A percentile compares a stretch with the other conserved stretches of the same genome.
phyloP scores from a whole-genome alignment of 2,888 invertebrate genomes.

The Eupithecia subumbrata region DNA sequence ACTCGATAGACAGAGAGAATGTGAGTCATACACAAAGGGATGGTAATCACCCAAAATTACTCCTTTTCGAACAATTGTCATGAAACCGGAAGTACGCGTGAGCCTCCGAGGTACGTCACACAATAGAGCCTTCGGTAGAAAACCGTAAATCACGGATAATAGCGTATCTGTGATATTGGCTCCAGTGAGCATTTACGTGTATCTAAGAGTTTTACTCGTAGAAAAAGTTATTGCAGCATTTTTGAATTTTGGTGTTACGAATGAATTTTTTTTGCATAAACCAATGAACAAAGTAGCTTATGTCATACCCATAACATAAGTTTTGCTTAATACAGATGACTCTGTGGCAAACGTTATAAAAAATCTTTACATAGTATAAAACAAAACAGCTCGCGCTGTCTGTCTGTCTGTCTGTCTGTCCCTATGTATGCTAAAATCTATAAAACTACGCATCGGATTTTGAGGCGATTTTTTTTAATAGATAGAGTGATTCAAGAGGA shows the following conservation, averaged over 20 bases:
- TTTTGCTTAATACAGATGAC: not conserved
- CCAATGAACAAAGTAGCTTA: not conserved
- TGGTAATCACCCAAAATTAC: slow-evolving; percentile 22
- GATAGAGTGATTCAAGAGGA: too few species aligned
- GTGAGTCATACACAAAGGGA: not conserved
- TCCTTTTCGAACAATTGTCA: slow-evolving; percentile 32
- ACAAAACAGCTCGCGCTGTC: too few species aligned
- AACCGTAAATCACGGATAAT: slow-evolving; percentile 53
- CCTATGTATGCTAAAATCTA: too few species aligned
- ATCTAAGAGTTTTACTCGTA: not conserved
- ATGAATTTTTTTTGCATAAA: not conserved
- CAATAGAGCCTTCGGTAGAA: slow-evolving; percentile 43
- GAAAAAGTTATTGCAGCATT: not conserved
- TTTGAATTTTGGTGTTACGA: not conserved
- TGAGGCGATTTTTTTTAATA: too few species aligned
- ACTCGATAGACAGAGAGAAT: not conserved
- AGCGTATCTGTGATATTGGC: slow-evolving; percentile 26
- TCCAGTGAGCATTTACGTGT: not conserved
- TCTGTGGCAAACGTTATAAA: too few species aligned
- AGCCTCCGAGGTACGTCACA: slow-evolving; percentile 26
- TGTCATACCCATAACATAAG: not conserved
- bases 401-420: too few species aligned
- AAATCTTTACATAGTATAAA: too few species aligned
- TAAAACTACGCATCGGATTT: too few species aligned
- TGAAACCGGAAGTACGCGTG: slow-evolving; percentile 27